Percentiles rank a stretch among this genome's conserved stretches.
Evolutionary conservation across 2,797 vertebrate genomes (phyloP).

Genomic region (Chiroxiphia lanceolata): DNA sequence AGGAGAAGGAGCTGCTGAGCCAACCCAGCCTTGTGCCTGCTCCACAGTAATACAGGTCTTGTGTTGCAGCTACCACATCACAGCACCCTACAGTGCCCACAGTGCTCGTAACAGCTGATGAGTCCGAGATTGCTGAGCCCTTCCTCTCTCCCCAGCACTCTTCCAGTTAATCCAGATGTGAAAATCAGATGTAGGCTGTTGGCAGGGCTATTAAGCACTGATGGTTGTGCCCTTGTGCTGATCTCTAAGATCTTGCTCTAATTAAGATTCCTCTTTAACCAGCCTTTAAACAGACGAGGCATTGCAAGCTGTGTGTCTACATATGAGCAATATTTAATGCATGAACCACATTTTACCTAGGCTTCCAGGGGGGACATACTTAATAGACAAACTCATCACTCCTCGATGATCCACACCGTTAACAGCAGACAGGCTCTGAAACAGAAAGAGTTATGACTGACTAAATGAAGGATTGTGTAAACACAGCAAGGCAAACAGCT

Average conservation of each 20-base stretch:
- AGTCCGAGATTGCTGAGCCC: background rate
- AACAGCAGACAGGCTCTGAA: constrained; percentile 71
- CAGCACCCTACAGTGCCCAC: background rate
- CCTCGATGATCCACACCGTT: constrained; percentile 72
- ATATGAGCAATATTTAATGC: background rate
- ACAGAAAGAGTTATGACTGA: background rate
- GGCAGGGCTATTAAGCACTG: background rate
- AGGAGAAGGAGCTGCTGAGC: background rate
- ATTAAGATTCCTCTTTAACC: background rate
- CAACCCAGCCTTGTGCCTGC: background rate
- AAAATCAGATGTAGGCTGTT: background rate
- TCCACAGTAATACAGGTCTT: background rate
- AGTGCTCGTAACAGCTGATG: background rate
- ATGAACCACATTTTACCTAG: constrained; percentile 52
- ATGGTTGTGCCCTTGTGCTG: background rate
- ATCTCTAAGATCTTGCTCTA: background rate
- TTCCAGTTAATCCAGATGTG: background rate
- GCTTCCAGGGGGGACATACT: constrained; percentile 72
- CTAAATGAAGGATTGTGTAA: background rate
- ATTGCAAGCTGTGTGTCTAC: background rate
- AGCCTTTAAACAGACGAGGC: background rate
- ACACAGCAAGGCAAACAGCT: background rate
- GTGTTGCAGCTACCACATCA: background rate
- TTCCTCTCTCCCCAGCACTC: background rate
- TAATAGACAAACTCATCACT: constrained; percentile 75